Percentiles rank a stretch among this genome's conserved stretches.
Conservation (phyloP, 2,888 invertebrate species). For the Trachelus troglodyta region DNA sequence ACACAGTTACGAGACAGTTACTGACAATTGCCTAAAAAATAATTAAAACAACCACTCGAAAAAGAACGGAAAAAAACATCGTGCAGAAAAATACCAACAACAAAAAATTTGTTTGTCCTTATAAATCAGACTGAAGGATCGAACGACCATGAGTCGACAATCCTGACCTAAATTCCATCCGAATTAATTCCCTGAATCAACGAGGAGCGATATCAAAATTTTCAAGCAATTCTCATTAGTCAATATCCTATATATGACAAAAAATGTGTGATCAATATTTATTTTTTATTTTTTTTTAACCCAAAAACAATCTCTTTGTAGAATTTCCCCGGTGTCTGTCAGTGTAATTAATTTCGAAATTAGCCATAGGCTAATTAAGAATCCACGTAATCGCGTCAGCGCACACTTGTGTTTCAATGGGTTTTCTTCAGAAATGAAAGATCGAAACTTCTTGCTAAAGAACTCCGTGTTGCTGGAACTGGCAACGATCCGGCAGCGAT, state of each 20-base stretch:
- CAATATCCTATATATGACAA: not conserved
- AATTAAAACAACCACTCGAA: not conserved
- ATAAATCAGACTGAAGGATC: no score
- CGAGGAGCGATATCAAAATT: not conserved
- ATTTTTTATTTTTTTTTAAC: not conserved
- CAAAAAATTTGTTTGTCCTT: not conserved
- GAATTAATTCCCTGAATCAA: not conserved
- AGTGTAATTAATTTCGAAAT: not conserved
- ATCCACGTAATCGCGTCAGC: not conserved
- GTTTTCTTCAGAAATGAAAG: not conserved
- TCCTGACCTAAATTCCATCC: no score
- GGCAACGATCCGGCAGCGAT: not conserved
- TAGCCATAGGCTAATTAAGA: not conserved
- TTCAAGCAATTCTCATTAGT: not conserved
- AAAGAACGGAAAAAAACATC: not conserved
- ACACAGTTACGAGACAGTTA: not conserved
- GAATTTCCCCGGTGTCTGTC: fast-evolving
- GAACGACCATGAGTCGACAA: no score
- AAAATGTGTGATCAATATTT: not conserved
- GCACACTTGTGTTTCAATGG: not conserved
- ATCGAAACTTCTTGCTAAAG: not conserved
- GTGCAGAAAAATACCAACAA: not conserved
- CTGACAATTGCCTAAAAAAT: not conserved
- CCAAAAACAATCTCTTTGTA: not conserved
- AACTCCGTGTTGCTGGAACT: not conserved